Evolutionary conservation across 2,797 vertebrate species (phyloP).

Genomic region (Ctenopoma multispine): DNA sequence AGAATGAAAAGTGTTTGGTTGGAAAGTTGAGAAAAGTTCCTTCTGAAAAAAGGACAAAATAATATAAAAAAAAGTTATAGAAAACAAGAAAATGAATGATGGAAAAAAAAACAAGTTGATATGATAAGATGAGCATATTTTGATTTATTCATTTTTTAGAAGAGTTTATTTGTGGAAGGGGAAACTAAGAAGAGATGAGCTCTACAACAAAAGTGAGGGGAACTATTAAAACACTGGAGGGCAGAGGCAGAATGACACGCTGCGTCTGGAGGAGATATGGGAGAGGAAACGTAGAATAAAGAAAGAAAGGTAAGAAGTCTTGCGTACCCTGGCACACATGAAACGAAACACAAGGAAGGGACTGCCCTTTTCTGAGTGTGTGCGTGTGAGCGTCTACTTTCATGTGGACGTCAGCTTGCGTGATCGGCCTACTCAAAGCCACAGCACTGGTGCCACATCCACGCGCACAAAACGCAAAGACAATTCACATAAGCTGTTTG

Average conservation of each 20-base stretch:
- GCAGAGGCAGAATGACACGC: too few relatives aligned
- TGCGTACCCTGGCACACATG: not conserved
- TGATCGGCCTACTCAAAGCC: slow-evolving; percentile 22
- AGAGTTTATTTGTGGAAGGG: not conserved
- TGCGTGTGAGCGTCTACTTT: slow-evolving; percentile 2
- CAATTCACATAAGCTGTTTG: slow-evolving; percentile 42
- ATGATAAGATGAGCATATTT: not conserved
- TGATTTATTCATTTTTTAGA: not conserved
- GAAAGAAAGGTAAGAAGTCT: not conserved
- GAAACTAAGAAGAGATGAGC: not conserved
- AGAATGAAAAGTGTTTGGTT: not conserved
- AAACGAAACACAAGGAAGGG: slow-evolving; percentile 32
- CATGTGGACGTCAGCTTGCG: slow-evolving; percentile 13
- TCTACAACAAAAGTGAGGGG: not conserved
- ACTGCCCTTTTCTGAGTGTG: slow-evolving; percentile 25
- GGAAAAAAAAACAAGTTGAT: not conserved
- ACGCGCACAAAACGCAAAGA: slow-evolving; percentile 23
- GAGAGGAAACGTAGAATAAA: not conserved
- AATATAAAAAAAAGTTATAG: not conserved
- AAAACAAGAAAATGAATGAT: not conserved
- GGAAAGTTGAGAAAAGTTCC: slow-evolving; percentile 13
- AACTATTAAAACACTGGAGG: too few relatives aligned
- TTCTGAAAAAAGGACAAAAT: not conserved
- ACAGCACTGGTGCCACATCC: slow-evolving; percentile 1
- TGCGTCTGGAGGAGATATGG: not conserved